Conservation (phyloP, 2,113 vertebrate genomes). For the Vombatus ursinus region DNA sequence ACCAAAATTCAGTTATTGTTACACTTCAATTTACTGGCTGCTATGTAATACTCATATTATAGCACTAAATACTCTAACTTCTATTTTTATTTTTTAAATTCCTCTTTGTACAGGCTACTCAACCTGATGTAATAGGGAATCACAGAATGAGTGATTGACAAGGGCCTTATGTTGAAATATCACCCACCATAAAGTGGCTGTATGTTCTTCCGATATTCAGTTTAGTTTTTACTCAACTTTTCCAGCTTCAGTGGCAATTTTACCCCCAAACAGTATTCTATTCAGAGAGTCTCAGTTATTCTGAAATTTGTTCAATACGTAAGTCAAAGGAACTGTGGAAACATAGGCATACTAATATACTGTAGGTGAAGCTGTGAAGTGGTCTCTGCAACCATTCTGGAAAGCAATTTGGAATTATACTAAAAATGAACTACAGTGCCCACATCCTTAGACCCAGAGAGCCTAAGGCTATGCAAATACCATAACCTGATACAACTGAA, state of each 20-base stretch:
- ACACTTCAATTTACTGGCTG: background rate
- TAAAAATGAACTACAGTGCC: background rate
- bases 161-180: background rate
- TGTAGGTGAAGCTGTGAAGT: background rate
- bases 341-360: background rate
- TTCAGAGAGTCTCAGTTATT: background rate
- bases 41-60: background rate
- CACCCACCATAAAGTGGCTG: background rate
- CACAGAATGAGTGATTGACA: background rate
- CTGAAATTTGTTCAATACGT: background rate
- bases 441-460: background rate
- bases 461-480: background rate
- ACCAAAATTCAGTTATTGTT: background rate
- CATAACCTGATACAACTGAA: background rate
- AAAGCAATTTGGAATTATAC: background rate
- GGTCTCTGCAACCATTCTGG: background rate
- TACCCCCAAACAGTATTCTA: background rate
- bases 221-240: background rate
- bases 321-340: background rate
- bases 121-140: background rate
- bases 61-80: background rate
- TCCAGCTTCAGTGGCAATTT: background rate
- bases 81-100: background rate
- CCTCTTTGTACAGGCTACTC: background rate
- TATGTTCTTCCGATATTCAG: background rate